Evolutionary conservation across 2,888 invertebrate genomes (phyloP), one percentile per base, ranked within the genome.

Genomic region (Zeuzera pyrina): DNA sequence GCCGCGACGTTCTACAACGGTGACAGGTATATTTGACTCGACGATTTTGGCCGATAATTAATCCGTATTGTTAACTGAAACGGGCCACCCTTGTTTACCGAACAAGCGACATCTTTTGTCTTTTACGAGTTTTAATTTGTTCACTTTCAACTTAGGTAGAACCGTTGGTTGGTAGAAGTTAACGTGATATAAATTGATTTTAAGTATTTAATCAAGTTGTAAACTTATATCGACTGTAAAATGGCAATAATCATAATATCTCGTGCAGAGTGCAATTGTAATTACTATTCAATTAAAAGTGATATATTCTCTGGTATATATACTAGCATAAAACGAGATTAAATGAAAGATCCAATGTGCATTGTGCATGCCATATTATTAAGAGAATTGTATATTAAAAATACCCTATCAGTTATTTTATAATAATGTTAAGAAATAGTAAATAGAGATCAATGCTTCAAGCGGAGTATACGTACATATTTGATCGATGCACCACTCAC

Each of bases 11-110:
- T 65, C 63, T 67, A 61, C 72, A 67, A 49, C 63, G 60, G 63
- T 76, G 83, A 81, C 83, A 83, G 83, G 79, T 81, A 81, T 81
- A 81, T 83, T 81, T 79, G 79, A 81, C 67, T 78, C 68, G 69
- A 66, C 78, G 76, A 71, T 74, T 81, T 79, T 62, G 62, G 63
- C 62, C 74, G 77, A 79, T 83, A 83, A 83, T 83, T 81, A 83
- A 79, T 83, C 83, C 70, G 73, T 76, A 74, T 77, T 81, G 79
- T 78, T 69, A 70, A 72, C 66, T 63, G 72, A 57, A 63, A 59
- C 59, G 70, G 72, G 61, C 72, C 79, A 79, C 81, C 83, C 81
- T 73, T 69, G 76, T 70, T 72, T 63, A 54, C 12, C 4, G 22
- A 14, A 24, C 22, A 31, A 29, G 26, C 25, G 11, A 15, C 25